These are phyloP conservation scores for Orchesellides sinensis DNA, from an alignment of 2,888 invertebrate species.

Conservation along the genomic window DNA sequence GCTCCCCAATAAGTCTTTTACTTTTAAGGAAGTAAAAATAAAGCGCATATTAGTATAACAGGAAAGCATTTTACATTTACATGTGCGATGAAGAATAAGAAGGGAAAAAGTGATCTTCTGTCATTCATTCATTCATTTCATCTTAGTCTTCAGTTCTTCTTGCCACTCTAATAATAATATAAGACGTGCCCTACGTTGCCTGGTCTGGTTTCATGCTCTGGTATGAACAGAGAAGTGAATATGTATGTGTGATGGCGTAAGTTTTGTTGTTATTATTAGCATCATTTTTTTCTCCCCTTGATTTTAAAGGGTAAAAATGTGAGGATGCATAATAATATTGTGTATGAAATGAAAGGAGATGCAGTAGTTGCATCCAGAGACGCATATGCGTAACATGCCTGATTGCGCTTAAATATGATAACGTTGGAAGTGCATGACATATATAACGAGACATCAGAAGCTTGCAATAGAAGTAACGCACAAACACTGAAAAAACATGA, in stretches of 20 bases:
- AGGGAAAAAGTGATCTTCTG: constrained; percentile 20
- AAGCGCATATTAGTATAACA: background rate
- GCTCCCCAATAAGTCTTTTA: too few species aligned
- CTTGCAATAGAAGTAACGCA: too few species aligned
- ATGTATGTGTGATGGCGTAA: too few species aligned
- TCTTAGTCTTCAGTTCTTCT: too few species aligned
- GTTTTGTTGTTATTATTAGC: constrained; percentile 63
- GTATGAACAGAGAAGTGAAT: too few species aligned
- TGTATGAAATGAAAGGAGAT: constrained; percentile 3
- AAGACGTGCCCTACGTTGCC: too few species aligned
- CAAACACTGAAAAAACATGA: too few species aligned
- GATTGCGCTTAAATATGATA: constrained; percentile 1
- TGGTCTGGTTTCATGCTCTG: too few species aligned
- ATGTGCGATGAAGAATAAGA: background rate
- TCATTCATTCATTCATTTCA: constrained; percentile 34
- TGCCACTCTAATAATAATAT: too few species aligned
- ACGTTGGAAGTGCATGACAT: too few species aligned
- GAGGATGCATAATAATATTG: constrained; percentile 57
- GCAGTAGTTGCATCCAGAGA: constrained; percentile 47
- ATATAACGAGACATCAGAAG: too few species aligned
- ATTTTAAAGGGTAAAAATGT: constrained; percentile 40
- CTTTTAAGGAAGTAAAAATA: constrained; percentile 23
- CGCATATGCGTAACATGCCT: constrained; percentile 28
- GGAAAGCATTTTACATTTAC: background rate
- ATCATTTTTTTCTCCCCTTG: constrained; percentile 42